Evolutionary conservation across 2,113 vertebrate species (phyloP).

Genomic region (Sceloporus undulatus): DNA sequence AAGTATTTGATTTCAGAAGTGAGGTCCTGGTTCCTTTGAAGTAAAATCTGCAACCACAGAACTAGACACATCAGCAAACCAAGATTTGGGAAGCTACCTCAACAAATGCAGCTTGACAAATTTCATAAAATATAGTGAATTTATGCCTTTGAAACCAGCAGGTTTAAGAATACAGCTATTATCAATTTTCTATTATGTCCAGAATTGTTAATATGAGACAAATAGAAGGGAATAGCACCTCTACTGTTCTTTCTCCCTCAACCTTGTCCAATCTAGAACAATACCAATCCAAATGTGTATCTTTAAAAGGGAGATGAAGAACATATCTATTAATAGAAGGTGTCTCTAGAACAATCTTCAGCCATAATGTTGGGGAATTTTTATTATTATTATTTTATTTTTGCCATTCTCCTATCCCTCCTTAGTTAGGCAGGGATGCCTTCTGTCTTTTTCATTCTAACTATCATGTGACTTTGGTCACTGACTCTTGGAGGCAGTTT

Average conservation of each 20-base stretch:
- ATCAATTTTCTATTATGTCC: not conserved
- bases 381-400: too few species aligned
- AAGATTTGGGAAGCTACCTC: not conserved
- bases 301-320: not conserved
- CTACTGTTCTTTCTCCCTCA: not conserved
- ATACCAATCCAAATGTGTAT: not conserved
- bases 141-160: slow-evolving; percentile 3
- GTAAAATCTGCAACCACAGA: not conserved
- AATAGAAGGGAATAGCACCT: not conserved
- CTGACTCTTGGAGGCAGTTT: too few species aligned
- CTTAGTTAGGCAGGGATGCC: too few species aligned
- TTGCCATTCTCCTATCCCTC: too few species aligned
- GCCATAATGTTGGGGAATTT: too few species aligned
- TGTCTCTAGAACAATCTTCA: not conserved
- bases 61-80: not conserved
- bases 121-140: not conserved
- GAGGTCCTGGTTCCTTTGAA: not conserved
- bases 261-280: not conserved
- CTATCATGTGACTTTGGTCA: too few species aligned
- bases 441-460: too few species aligned
- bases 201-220: not conserved
- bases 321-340: too few species aligned
- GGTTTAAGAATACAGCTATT: not conserved
- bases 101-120: not conserved
- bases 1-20: not conserved